Base-by-base conservation (phyloP, 23 tunicate species). In the Trididemnum miniatum region DNA sequence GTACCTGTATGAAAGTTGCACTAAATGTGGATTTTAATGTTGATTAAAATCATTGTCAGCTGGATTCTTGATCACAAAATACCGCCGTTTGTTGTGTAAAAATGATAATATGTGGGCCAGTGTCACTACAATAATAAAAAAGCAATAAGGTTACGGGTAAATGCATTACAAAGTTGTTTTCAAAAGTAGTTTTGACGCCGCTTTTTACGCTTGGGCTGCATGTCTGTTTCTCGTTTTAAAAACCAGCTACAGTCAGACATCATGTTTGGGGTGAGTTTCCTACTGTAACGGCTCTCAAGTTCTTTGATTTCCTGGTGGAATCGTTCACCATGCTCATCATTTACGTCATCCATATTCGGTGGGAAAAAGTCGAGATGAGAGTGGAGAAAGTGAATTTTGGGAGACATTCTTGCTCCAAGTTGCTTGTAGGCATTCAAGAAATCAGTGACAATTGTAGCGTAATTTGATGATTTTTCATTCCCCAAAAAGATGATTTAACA, bases 291-390 rank as follows among this genome's bases (percentile, higher is more conserved):
- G 23, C 4, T 62, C 23, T 62, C 69, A 24, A 15, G 20, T 23
- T 62, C 69, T 62, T 23, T 62, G 24, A 62, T 62, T 62, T 62
- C 69, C 27, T 62, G 69, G 25, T 62, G 69, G 69, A 62, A 62
- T 62, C 69, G 69, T 23, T 62, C 69, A 62, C 69, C 69, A 23
- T 62, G 69, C 23, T 62, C 27, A 23, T 62, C 24, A 62, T 5
- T 15, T 4, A 15, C 27, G 23, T 15, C 27, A 20, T 23, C 69
- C 25, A 20, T 62, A 62, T 23, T 15, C 28, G 69, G 4, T 24
- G 27, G 27, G 69, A 4, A 23, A 23, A 62, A 62, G 28, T 62
- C 27, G 27, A 62, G 23, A 15, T 62, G 69, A 20, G 69, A 62
- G 28, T 15, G n/a, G n/a, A n/a, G n/a, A n/a, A n/a, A n/a, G n/a